Evolutionary conservation across 2,113 vertebrate genomes (phyloP), one percentile per base, ranked within the genome.

Genomic region (Seriola dumerili): DNA sequence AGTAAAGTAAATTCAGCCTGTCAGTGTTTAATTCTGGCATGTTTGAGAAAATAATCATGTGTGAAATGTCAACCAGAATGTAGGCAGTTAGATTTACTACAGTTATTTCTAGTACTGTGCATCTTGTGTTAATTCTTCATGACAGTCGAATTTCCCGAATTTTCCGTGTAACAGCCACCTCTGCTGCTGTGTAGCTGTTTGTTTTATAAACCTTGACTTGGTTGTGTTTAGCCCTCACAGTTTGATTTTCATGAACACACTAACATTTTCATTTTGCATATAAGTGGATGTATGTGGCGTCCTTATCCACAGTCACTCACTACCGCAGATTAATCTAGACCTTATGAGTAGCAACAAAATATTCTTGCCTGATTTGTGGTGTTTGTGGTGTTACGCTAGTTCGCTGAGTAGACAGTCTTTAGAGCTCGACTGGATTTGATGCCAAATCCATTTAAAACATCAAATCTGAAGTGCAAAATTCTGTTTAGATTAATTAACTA

Each of bases 31-130:
- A 76, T 74, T 89, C 32, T 67, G 44, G 23, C 10, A 85, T 40
- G 21, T 78, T 50, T 71, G 73, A 75, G 38, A 57, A 48, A 63
- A 68, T 52, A 23, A 57, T 79, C 38, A 59, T 44, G 8, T 42
- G 58, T 62, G 3, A 83, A 88, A 85, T 80, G 72, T 80, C 85
- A 86, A 52, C 34, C 59, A n/a, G 34, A 36, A 8, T 38, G 50
- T 21, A 25, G 55, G 64, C 46, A 38, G 42, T 10, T 48, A 40
- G 32, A 52, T 81, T 62, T 9, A 32, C 8, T 19, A 0, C 54
- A 29, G 52, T 63, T 52, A 38, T 65, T 62, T 76, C 29, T 61
- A 2, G 46, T n/a, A 54, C 17, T 48, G 50, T 74, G 78, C 23
- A 10, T 63, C 25, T 67, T 23, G 10, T 8, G 16, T 65, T 77